Evolutionary conservation across 2,113 vertebrate species (phyloP).

Genomic region (Trematocara unimaculatum): DNA sequence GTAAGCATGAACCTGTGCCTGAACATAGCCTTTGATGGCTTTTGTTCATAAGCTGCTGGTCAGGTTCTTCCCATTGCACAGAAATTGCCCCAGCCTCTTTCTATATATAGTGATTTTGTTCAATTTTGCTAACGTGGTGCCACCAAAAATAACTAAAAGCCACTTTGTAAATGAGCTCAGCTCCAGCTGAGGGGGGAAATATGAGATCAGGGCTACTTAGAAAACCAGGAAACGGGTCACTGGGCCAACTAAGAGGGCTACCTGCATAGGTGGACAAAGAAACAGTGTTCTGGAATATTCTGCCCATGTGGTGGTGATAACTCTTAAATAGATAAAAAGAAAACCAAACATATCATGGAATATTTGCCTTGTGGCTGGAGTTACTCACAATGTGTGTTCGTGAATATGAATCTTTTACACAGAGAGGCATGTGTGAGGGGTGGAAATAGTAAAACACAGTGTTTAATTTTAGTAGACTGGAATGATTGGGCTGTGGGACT

Average conservation of each 20-base stretch:
- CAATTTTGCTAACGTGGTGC: neutral
- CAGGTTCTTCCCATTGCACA: neutral
- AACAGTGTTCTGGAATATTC: slow-evolving; percentile 40
- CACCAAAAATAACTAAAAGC: neutral
- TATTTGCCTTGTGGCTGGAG: slow-evolving; percentile 22
- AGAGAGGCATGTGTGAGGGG: neutral
- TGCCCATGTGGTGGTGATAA: slow-evolving; percentile 1
- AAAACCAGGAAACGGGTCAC: slow-evolving; percentile 52
- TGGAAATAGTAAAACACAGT: neutral
- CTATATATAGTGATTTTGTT: neutral
- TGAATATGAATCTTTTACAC: slow-evolving; percentile 20
- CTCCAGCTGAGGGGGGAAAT: slow-evolving; percentile 15
- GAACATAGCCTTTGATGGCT: fast-evolving
- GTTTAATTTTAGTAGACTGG: neutral
- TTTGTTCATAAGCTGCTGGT: neutral
- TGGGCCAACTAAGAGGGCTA: slow-evolving; percentile 29
- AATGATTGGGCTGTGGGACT: neutral
- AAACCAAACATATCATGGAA: neutral
- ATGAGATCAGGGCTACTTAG: neutral
- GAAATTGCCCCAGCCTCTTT: neutral
- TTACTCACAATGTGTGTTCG: neutral
- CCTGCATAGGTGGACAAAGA: slow-evolving; percentile 42
- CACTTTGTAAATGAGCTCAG: neutral
- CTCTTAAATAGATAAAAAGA: slow-evolving; percentile 33
- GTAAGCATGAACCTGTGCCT: neutral